These are phyloP conservation scores for Pseudachorutes palmiensis DNA, from an alignment of 1,140 invertebrate genomes.

Conservation along the genomic window DNA sequence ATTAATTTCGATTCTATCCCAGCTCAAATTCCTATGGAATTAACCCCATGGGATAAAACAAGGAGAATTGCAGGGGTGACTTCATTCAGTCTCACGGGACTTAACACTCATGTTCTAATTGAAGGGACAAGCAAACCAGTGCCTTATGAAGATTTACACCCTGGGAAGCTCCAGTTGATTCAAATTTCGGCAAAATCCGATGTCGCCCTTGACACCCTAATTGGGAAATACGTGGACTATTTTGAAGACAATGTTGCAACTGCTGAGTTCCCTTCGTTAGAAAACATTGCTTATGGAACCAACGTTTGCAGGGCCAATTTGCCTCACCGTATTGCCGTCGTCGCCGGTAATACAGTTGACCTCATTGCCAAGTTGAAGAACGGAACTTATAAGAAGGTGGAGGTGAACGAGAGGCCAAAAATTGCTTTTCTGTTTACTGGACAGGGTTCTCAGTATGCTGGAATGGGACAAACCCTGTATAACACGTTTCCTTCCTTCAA, in stretches of 20 bases:
- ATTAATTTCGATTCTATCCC: conserved; percentile 19
- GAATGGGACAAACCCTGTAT: conserved; percentile 15
- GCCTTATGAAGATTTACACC: background rate
- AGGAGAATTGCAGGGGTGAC: conserved; percentile 17
- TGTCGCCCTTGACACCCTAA: conserved; percentile 17
- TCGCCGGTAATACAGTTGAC: conserved; percentile 2
- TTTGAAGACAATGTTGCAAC: background rate
- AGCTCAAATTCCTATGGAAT: conserved; percentile 15
- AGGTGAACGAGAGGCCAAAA: background rate
- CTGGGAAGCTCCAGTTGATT: background rate
- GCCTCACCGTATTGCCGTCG: background rate
- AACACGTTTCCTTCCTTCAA: conserved; percentile 6
- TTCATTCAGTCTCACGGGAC: conserved; percentile 29
- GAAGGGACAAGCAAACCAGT: conserved; percentile 12
- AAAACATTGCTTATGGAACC: conserved; percentile 6
- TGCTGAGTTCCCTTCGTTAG: too few species aligned
- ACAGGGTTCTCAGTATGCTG: conserved; percentile 21
- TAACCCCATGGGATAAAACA: background rate
- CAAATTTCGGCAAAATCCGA: conserved; percentile 21
- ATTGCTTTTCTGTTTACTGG: conserved; percentile 23
- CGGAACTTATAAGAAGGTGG: background rate
- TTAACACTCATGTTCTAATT: conserved; percentile 26
- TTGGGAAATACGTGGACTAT: conserved; percentile 2
- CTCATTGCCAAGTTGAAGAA: background rate
- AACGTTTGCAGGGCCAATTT: conserved; percentile 24